Conservation (phyloP, 37 sponge, comb jelly and placozoan species). For the Dysidea cf. avara region DNA sequence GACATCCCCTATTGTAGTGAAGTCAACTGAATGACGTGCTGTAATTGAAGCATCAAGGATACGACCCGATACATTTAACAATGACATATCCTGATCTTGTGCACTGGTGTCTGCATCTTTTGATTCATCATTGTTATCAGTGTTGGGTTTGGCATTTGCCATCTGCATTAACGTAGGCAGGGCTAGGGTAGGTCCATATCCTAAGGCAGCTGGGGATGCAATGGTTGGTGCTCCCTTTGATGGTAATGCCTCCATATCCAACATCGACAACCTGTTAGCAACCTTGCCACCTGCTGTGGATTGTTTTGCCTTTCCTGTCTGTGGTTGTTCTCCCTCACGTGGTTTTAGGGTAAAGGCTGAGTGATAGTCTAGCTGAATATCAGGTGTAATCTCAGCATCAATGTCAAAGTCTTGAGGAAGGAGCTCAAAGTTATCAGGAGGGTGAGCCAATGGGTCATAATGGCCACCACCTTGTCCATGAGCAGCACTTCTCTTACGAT, state of each 20-base stretch:
- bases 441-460: constrained; percentile 42
- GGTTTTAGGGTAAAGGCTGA: constrained; percentile 24
- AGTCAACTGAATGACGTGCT: too few species aligned
- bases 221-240: constrained; percentile 38
- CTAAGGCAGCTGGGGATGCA: constrained; percentile 57
- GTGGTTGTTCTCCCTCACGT: too few species aligned
- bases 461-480: constrained; percentile 7
- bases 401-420: constrained; percentile 66
- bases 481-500: constrained; percentile 3
- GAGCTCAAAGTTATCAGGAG: constrained; percentile 67
- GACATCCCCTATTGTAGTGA: too few species aligned
- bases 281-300: too few species aligned
- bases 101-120: not conserved
- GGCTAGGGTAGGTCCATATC: constrained; percentile 71
- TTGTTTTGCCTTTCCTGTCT: too few species aligned
- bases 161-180: constrained; percentile 71
- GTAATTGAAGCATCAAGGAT: too few species aligned
- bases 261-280: too few species aligned
- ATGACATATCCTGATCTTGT: constrained; percentile 1
- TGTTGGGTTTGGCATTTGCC: constrained; percentile 10
- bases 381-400: constrained; percentile 57
- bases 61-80: constrained; percentile 7
- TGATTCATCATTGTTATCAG: constrained; percentile 10
- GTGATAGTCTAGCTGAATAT: constrained; percentile 7
- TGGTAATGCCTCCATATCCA: constrained; percentile 61